These are phyloP conservation scores for Cepphus grylle DNA, from an alignment of 2,113 vertebrate genomes.

Conservation along the genomic window DNA sequence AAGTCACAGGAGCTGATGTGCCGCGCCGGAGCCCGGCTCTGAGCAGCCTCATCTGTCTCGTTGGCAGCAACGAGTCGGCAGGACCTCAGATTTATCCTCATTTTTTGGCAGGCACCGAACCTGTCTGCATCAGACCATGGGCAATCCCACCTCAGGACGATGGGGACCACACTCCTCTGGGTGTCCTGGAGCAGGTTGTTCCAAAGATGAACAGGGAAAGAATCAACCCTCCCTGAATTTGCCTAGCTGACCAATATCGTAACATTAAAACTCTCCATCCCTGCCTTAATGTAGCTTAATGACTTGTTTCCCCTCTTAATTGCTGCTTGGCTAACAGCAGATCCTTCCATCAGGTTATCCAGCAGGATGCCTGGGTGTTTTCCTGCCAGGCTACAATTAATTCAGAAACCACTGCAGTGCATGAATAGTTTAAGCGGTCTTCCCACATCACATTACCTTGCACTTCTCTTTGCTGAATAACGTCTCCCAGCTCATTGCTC, in stretches of 20 bases:
- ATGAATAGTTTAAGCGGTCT: constrained; percentile 46
- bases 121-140: background rate
- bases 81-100: background rate
- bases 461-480: constrained; percentile 24
- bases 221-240: background rate
- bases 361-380: constrained; percentile 47
- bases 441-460: background rate
- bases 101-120: background rate
- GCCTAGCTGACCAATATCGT: background rate
- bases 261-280: background rate
- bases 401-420: constrained; percentile 53
- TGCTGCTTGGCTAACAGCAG: constrained; percentile 40
- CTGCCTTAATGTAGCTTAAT: constrained; percentile 24
- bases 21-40: rapidly evolving
- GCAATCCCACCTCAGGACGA: background rate
- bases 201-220: background rate
- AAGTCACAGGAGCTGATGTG: background rate
- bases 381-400: constrained; percentile 65
- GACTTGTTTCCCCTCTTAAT: constrained; percentile 52
- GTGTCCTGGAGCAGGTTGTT: background rate
- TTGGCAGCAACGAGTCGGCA: background rate
- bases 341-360: constrained; percentile 59
- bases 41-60: background rate
- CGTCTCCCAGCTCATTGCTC: background rate
- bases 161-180: rapidly evolving